These are phyloP conservation scores for Loriculus beryllinus DNA, from an alignment of 2,797 vertebrate species.

Conservation along the genomic window DNA sequence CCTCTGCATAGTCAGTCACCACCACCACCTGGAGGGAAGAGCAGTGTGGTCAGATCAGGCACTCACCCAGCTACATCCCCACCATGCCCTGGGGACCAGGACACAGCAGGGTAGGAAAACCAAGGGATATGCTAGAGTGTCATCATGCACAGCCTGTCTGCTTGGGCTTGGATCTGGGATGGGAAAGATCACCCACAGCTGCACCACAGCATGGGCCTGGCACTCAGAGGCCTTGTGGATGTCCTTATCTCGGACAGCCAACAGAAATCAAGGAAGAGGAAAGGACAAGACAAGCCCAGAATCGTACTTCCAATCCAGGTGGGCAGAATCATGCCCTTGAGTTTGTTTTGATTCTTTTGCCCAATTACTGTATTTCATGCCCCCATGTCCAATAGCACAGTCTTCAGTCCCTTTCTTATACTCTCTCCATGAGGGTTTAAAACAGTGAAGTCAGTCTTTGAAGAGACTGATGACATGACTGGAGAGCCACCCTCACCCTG, in stretches of 20 bases:
- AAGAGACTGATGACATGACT: neutral
- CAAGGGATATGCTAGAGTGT: neutral
- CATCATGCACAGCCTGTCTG: neutral
- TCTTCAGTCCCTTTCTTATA: neutral
- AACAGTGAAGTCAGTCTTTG: neutral
- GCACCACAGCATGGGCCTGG: neutral
- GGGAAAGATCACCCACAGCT: neutral
- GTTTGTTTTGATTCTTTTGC: neutral
- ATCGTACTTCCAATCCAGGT: neutral
- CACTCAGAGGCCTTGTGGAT: neutral
- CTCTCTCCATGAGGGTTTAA: neutral
- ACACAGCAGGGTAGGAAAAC: neutral
- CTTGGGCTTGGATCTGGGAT: neutral
- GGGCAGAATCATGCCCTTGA: neutral
- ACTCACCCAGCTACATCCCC: neutral
- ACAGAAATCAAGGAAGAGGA: neutral
- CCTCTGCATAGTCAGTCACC: conserved; percentile 96
- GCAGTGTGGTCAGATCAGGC: neutral
- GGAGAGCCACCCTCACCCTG: neutral
- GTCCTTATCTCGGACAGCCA: neutral
- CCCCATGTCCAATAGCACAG: neutral
- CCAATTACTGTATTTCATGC: neutral
- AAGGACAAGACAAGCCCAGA: neutral
- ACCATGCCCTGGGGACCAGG: neutral
- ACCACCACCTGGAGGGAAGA: conserved; percentile 86